Evolutionary conservation across 2,888 invertebrate genomes (phyloP).

Genomic region (Pecten maximus): DNA sequence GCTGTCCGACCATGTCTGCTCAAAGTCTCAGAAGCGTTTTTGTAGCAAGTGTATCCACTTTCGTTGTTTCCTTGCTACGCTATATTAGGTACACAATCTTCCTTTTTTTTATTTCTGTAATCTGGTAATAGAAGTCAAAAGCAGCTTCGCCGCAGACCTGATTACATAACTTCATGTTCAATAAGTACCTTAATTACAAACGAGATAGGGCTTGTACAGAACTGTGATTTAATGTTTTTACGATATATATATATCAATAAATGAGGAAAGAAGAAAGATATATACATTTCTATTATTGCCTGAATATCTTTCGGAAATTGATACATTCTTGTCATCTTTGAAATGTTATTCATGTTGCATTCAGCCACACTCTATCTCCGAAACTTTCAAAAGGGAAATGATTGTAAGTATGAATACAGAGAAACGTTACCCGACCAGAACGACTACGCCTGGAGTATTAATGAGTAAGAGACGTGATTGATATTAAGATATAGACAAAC

Average conservation of each 20-base stretch:
- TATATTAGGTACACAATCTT: background rate
- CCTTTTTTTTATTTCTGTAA: background rate
- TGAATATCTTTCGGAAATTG: background rate
- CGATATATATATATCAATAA: background rate
- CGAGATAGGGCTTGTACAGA: background rate
- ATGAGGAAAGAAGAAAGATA: background rate
- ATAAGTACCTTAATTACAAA: background rate
- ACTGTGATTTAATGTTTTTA: background rate
- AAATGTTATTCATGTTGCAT: background rate
- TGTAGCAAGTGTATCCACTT: conserved; percentile 18
- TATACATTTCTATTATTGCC: background rate
- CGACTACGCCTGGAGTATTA: background rate
- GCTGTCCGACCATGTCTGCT: background rate
- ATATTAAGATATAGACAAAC: background rate
- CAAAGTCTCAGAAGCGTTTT: background rate
- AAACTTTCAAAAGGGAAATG: background rate
- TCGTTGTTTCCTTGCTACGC: background rate
- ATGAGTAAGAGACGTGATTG: background rate
- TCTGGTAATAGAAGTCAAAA: background rate
- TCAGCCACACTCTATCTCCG: background rate
- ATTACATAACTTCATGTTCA: background rate
- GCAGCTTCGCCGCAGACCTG: background rate
- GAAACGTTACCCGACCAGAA: background rate
- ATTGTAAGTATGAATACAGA: background rate
- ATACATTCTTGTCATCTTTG: background rate